Base-by-base conservation (phyloP, 2,113 vertebrate species). In the Hippocampus barbouri region DNA sequence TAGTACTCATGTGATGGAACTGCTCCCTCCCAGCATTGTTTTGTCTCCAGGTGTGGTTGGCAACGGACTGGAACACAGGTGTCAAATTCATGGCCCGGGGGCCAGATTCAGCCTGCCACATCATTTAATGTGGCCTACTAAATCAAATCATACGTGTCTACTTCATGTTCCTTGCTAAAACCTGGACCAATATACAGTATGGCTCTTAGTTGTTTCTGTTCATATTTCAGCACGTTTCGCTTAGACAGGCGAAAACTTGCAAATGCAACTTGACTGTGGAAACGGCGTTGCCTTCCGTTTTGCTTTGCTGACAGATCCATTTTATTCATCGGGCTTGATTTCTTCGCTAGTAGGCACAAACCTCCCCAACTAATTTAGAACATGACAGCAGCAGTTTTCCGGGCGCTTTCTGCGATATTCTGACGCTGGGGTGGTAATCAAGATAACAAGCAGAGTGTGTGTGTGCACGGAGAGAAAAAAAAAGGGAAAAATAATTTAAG, bases 341-440 rank as follows among this genome's bases (percentile, higher is more conserved):
- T 49, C 59, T 34, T 20, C 47, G 38, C 70, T 70, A 15, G 71
- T 64, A 38, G 75, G 47, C 70, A 66, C 40, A 73, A 69, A 62
- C 49, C 61, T 71, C 30, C 66, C 68, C 68, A 65, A 27, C 64
- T 66, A 25, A 82, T 70, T 80, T 69, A 72, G 18, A 67, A 70
- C 70, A 75, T 71, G 71, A 79, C 67, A 53, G 76, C 77, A 72
- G 74, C 62, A 70, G 76, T 77, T 77, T 77, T 78, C 40, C 59
- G 68, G 76, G 47, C 60, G 75, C 62, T 53, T 59, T 76, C 66
- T 79, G 77, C 54, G 25, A 54, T 67, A 60, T 77, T 82, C 77
- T 68, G 73, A 81, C 67, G 72, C 72, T 8, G 61, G 8, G 53
- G 67, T 20, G 21, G 68, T 85, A 79, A 87, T 86, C 78, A 83